Evolutionary conservation across 1,140 invertebrate species (phyloP).

Genomic region (Hycleus phaleratus): DNA sequence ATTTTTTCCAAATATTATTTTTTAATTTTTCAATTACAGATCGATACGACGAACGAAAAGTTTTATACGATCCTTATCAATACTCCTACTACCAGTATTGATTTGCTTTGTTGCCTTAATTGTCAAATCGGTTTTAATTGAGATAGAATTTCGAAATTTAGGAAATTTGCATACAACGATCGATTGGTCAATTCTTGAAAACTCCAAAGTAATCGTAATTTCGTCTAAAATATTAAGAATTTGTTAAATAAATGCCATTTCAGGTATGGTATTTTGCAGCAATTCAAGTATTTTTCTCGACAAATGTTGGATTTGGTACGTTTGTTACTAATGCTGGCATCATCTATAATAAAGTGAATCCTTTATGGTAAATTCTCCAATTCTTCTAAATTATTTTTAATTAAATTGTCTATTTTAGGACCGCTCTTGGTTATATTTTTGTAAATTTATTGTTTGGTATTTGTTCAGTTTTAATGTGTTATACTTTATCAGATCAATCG

Average conservation of each 20-base stretch:
- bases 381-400: constrained; percentile 7
- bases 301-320: constrained; percentile 51
- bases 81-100: constrained; percentile 34
- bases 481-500: constrained; percentile 36
- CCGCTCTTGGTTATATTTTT: constrained; percentile 41
- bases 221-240: neutral
- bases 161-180: constrained; percentile 25
- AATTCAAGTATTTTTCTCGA: constrained; percentile 49
- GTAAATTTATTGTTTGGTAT: constrained; percentile 42
- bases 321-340: constrained; percentile 50
- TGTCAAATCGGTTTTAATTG: constrained; percentile 27
- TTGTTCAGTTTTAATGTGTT: constrained; percentile 39
- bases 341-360: constrained; percentile 49
- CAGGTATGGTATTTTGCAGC: constrained; percentile 51
- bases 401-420: constrained; percentile 32
- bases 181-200: constrained; percentile 33
- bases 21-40: constrained; percentile 33
- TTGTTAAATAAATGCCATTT: constrained; percentile 20
- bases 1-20: constrained; percentile 1
- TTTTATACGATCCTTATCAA: constrained; percentile 39
- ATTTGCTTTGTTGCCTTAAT: constrained; percentile 32
- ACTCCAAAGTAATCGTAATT: constrained; percentile 28
- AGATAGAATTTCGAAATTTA: constrained; percentile 23
- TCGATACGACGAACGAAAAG: constrained; percentile 43
- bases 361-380: constrained; percentile 46